Base-by-base conservation (phyloP, 2,888 invertebrate genomes). In the Ectemnius lituratus region DNA sequence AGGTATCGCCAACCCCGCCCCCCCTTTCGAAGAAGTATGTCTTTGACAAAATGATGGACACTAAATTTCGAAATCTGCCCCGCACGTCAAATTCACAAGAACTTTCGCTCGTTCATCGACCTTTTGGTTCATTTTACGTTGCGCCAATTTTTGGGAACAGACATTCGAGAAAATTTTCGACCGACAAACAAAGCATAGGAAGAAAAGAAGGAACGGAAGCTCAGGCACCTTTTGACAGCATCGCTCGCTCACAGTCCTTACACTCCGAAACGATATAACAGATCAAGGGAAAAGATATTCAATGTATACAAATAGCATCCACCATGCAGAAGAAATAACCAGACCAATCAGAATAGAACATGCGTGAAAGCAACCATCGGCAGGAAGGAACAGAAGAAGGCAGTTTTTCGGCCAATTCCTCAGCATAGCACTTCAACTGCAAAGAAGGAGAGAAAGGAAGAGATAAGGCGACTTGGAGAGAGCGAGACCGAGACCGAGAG, bases 221-320 rank as follows among this genome's bases (percentile, higher is more conserved):
- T 52, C n/a, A 27, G 62, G 23, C 56, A 80, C 70, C 76, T 80
- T 83, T 79, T 76, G 78, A 85, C 84, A 83, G 84, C 80, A 79
- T 85, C 80, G 84, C 84, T 85, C 80, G 84, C 83, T 80, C 80
- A 80, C 73, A 83, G 70, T 86, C 82, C 81, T 82, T 75, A 78
- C 74, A 79, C 70, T 76, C 82, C 78, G 71, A 73, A 70, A 75
- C 75, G 64, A 68, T 14, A 45, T n/a, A 62, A 46, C 16, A n/a
- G 5, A 4, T 18, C 5, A 20, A 63, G 14, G 37, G 14, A 66
- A 47, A 11, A 27, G 62, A 49, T 45, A 68, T 60, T 18, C 46
- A 23, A 23, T 20, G 45, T 20, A 69, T 69, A 23, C 52, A 73
- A 75, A 13, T 63, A 68, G 18, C 59, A 62, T 62, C 37, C 60